Evolutionary conservation across 2,113 vertebrate genomes (phyloP).

Genomic region (Oryzias curvinotus): DNA sequence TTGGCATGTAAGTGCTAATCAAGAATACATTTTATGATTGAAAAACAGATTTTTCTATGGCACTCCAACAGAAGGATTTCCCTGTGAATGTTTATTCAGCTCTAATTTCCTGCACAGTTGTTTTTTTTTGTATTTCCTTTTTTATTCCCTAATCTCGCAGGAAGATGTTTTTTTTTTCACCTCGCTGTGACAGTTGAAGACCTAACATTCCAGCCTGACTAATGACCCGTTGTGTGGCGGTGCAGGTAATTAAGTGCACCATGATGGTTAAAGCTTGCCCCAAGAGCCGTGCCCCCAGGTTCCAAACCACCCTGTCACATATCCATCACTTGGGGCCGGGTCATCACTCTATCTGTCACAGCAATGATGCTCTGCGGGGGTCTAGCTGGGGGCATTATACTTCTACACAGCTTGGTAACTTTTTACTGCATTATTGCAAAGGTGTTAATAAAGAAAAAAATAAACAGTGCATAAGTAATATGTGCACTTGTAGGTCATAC

Average conservation of each 20-base stretch:
- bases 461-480: not conserved
- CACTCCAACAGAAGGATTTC: not conserved
- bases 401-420: slow-evolving; percentile 42
- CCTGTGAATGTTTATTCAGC: slow-evolving; percentile 9
- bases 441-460: slow-evolving; percentile 10
- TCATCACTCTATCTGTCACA: slow-evolving; percentile 71
- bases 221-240: slow-evolving; percentile 74
- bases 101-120: slow-evolving; percentile 5
- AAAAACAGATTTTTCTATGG: slow-evolving; percentile 12
- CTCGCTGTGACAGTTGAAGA: slow-evolving; percentile 68
- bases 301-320: slow-evolving; percentile 64
- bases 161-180: slow-evolving; percentile 66
- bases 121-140: slow-evolving; percentile 21
- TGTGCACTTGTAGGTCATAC: too few relatives aligned
- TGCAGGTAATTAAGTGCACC: slow-evolving; percentile 81
- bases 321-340: slow-evolving; percentile 69
- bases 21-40: slow-evolving; percentile 19
- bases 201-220: slow-evolving; percentile 65
- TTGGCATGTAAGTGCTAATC: slow-evolving; percentile 42
- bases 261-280: slow-evolving; percentile 75
- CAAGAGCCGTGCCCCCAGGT: slow-evolving; percentile 62
- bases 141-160: slow-evolving; percentile 44
- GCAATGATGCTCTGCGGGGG: slow-evolving; percentile 44
- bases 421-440: slow-evolving; percentile 1
- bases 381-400: slow-evolving; percentile 49